Evolutionary conservation across 2,797 vertebrate genomes (phyloP).

Genomic region (Intellagama lesueurii): DNA sequence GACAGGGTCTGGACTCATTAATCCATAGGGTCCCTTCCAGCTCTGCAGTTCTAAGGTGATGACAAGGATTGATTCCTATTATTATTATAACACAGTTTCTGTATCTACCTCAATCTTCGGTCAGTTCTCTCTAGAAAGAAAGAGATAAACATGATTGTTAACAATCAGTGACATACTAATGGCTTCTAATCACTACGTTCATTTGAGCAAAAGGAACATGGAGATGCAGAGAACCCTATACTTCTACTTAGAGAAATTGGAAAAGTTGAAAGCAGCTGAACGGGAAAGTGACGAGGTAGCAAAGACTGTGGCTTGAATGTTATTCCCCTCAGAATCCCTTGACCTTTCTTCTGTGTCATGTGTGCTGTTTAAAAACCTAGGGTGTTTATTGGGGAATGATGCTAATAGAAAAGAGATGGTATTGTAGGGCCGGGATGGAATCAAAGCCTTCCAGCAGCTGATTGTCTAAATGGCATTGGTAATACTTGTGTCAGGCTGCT

Average conservation of each 20-base stretch:
- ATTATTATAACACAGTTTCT: no score
- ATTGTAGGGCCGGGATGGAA: background rate
- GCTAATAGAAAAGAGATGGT: slow-evolving; percentile 47
- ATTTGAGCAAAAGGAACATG: slow-evolving; percentile 75
- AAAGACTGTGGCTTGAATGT: slow-evolving; percentile 48
- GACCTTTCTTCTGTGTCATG: background rate
- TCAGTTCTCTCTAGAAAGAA: slow-evolving; percentile 57
- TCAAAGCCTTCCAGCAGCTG: background rate
- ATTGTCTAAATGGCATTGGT: fast-evolving
- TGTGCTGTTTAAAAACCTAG: slow-evolving; percentile 29
- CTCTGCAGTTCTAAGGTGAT: no score
- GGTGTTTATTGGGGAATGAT: slow-evolving; percentile 63
- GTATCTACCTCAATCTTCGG: slow-evolving; percentile 43
- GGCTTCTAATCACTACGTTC: slow-evolving; percentile 77
- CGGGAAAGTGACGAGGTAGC: slow-evolving; percentile 42
- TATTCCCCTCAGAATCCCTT: slow-evolving; percentile 36
- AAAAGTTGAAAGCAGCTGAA: background rate
- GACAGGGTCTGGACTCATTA: no score
- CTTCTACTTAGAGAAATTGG: slow-evolving; percentile 56
- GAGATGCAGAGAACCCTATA: slow-evolving; percentile 40
- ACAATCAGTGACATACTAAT: slow-evolving; percentile 69
- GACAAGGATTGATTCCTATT: no score
- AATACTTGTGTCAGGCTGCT: slow-evolving; percentile 78
- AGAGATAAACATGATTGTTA: slow-evolving; percentile 81
- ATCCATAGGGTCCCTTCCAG: no score